Percentiles rank a stretch among this genome's conserved stretches.
Conservation (phyloP, 2,797 vertebrate species). For the Molossus alvarezi region DNA sequence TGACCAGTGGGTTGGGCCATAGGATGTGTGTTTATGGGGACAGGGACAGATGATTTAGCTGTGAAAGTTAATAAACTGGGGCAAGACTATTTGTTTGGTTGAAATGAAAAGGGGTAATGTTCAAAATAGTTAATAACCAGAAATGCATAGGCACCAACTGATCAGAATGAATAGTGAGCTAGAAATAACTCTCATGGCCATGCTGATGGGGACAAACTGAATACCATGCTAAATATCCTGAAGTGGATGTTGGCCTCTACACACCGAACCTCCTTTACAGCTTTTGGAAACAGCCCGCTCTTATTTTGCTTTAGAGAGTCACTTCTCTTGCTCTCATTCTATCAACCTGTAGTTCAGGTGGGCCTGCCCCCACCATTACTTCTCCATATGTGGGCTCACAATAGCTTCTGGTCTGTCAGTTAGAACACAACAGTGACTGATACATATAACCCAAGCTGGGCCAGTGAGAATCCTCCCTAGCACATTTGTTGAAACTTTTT, state of each 20-base stretch:
- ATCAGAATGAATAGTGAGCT: not conserved
- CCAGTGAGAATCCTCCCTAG: not conserved
- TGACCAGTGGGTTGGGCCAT: not conserved
- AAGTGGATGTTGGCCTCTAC: not conserved
- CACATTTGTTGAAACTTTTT: not conserved
- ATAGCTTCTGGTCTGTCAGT: not conserved
- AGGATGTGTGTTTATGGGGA: not conserved
- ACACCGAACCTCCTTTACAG: not conserved
- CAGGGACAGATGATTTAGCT: not conserved
- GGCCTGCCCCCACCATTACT: not conserved
- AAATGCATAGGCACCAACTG: not conserved
- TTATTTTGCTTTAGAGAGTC: not conserved
- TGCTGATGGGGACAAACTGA: not conserved
- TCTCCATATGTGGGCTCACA: not conserved
- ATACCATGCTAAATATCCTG: not conserved
- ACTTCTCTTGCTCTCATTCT: not conserved
- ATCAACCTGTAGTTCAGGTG: not conserved
- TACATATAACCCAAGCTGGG: not conserved
- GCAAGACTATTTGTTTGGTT: not conserved
- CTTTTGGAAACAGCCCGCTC: not conserved
- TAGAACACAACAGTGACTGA: not conserved
- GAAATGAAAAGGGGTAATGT: not conserved
- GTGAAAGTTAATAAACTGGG: constrained; percentile 35
- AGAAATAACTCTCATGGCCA: not conserved
- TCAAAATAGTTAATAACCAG: constrained; percentile 1